Evolutionary conservation across 1,140 invertebrate species (phyloP).

Genomic region (Diploscapter pachys): DNA sequence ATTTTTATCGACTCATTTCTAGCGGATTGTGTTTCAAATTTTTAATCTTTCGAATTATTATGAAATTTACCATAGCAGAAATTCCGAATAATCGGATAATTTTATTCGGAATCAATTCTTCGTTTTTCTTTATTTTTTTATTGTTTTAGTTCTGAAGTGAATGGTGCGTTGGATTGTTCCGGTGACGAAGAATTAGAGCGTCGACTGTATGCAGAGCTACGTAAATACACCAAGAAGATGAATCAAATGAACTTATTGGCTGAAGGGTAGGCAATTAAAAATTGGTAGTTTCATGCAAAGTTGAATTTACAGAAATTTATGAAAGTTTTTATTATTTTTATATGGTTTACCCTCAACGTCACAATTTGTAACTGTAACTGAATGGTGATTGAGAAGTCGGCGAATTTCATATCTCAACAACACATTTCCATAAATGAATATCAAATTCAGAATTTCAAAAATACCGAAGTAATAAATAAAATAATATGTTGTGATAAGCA

Average conservation of each 20-base stretch:
- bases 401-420: no score
- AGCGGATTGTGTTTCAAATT: no score
- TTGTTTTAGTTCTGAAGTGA: neutral
- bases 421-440: no score
- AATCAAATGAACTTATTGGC: neutral
- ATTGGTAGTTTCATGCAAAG: neutral
- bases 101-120: neutral
- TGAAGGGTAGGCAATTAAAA: slow-evolving; percentile 13
- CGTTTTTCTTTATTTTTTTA: neutral
- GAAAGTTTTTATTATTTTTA: no score
- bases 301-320: neutral
- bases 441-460: no score
- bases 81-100: neutral
- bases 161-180: slow-evolving; percentile 17
- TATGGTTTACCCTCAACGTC: no score
- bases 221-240: slow-evolving; percentile 27
- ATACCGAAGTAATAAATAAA: no score
- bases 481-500: no score
- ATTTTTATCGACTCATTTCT: no score
- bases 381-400: no score
- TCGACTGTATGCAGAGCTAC: slow-evolving; percentile 18
- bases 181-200: slow-evolving; percentile 26
- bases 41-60: neutral
- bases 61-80: neutral
- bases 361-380: no score